Evolutionary conservation across 23 tunicate genomes (phyloP).

Genomic region (Halocynthia aurantium): DNA sequence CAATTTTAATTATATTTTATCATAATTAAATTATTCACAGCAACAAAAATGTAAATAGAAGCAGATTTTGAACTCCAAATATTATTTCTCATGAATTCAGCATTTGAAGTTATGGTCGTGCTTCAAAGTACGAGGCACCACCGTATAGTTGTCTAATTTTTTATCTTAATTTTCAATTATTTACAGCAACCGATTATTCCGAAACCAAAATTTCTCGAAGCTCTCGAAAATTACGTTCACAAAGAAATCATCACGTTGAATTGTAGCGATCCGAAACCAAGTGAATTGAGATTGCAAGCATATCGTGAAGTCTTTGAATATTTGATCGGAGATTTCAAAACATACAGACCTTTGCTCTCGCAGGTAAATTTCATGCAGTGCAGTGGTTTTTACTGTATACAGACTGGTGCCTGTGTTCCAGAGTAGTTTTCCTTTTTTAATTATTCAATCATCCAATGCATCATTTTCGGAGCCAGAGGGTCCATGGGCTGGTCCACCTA

Average conservation of each 20-base stretch:
- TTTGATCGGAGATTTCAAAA: constrained; percentile 88
- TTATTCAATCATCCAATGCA: too few relatives aligned
- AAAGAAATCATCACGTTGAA: constrained; percentile 58
- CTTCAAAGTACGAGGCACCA: background rate
- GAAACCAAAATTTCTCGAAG: constrained; percentile 84
- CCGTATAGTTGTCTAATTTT: constrained; percentile 4
- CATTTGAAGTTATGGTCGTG: background rate
- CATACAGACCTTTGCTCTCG: constrained; percentile 78
- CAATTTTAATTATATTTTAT: too few relatives aligned
- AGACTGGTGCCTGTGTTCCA: background rate
- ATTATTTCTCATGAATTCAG: too few relatives aligned
- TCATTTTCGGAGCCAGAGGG: too few relatives aligned
- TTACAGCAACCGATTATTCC: constrained; percentile 57
- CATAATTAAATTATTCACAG: too few relatives aligned
- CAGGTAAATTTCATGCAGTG: constrained; percentile 31
- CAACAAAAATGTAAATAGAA: too few relatives aligned
- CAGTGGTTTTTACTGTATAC: background rate
- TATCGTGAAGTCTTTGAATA: constrained; percentile 96
- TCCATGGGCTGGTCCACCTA: too few relatives aligned
- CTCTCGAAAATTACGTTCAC: constrained; percentile 70
- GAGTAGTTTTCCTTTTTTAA: too few relatives aligned
- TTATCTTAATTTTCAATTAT: too few relatives aligned
- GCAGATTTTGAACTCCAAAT: too few relatives aligned
- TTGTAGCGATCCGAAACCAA: constrained; percentile 59
- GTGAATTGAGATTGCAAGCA: constrained; percentile 83